Evolutionary conservation across 2,113 vertebrate genomes (phyloP).

Genomic region (Himantopus leucocephalus): DNA sequence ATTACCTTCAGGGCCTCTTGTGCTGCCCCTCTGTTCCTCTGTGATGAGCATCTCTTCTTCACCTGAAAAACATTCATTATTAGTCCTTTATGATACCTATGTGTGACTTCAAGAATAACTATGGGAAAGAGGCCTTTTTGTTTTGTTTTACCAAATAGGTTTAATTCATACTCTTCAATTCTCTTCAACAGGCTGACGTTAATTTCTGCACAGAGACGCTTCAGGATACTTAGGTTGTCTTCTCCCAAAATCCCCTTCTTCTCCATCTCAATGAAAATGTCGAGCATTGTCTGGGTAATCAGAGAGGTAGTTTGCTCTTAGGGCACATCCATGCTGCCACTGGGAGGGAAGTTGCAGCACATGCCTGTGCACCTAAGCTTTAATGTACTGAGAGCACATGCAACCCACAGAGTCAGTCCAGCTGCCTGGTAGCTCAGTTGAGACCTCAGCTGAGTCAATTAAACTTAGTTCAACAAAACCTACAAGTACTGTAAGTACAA

Average conservation of each 20-base stretch:
- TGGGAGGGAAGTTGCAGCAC: neutral
- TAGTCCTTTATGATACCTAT: neutral
- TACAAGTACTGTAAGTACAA: neutral
- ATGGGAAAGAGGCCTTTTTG: neutral
- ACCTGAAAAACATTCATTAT: conserved; percentile 1
- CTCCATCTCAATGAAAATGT: conserved; percentile 77
- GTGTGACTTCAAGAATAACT: neutral
- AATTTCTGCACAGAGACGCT: conserved; percentile 41
- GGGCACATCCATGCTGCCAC: neutral
- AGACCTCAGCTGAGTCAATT: neutral
- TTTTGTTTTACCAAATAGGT: conserved; percentile 3
- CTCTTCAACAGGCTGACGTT: conserved; percentile 58
- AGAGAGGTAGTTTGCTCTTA: conserved; percentile 28
- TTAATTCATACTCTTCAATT: conserved; percentile 61
- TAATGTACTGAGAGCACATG: neutral
- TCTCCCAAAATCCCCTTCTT: conserved; percentile 67
- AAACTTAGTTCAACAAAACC: neutral
- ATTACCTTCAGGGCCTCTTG: conserved; percentile 15
- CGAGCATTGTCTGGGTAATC: conserved; percentile 66
- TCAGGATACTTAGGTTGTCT: conserved; percentile 53
- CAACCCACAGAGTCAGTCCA: neutral
- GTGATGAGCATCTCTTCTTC: conserved; percentile 12
- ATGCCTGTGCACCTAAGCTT: neutral
- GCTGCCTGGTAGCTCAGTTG: neutral
- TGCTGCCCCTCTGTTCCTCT: neutral